Conservation (phyloP, 2,797 vertebrate species). For the Eupleurogrammus muticus region DNA sequence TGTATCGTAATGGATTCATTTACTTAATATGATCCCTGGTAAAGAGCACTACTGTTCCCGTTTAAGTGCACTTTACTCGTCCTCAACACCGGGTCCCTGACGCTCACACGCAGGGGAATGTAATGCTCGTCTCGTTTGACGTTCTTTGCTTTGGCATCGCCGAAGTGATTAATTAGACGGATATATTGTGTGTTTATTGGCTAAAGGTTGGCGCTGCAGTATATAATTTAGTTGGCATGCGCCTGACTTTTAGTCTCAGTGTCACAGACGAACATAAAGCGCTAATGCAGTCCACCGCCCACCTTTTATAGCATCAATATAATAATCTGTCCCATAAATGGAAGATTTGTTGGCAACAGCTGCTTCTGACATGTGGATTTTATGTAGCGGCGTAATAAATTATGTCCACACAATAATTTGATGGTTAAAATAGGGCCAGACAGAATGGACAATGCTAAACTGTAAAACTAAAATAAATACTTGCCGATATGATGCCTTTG, state of each 20-base stretch:
- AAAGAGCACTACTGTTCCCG: neutral
- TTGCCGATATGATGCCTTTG: neutral
- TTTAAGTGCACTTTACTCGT: slow-evolving; percentile 24
- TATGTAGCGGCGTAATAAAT: neutral
- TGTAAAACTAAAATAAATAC: neutral
- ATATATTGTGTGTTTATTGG: neutral
- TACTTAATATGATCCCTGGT: slow-evolving; percentile 26
- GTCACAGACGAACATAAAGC: neutral
- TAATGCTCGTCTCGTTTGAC: neutral
- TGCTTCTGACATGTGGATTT: neutral
- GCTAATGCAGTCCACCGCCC: neutral
- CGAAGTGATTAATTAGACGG: slow-evolving; percentile 12
- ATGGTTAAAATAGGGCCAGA: neutral
- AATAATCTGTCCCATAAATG: neutral
- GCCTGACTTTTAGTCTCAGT: neutral
- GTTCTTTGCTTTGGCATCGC: slow-evolving; percentile 20
- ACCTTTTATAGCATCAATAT: neutral
- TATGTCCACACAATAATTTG: neutral
- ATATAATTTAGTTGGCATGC: neutral
- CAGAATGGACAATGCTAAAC: neutral
- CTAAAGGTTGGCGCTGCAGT: neutral
- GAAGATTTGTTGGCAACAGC: neutral
- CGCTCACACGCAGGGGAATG: neutral
- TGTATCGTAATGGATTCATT: slow-evolving; percentile 41
- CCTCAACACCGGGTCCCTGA: neutral